phyloP scores from a whole-genome alignment of 2,888 invertebrate species.

The Drosophila mimetica region DNA sequence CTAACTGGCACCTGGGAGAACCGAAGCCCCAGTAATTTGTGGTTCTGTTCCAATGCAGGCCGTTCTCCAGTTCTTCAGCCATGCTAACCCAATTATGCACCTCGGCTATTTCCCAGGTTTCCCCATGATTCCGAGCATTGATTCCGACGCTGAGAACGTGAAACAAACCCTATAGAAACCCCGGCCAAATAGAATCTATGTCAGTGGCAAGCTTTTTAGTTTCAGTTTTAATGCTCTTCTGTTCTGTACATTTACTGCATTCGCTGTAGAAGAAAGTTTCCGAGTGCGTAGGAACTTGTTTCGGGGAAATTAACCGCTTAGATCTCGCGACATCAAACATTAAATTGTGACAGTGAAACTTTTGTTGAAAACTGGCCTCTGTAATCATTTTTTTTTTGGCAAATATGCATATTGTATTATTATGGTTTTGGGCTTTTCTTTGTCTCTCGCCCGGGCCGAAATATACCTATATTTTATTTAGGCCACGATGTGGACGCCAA shows the following conservation, averaged over 20 bases:
- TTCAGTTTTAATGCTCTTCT: constrained; percentile 11
- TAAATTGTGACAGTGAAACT: constrained; percentile 67
- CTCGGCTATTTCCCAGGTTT: constrained; percentile 54
- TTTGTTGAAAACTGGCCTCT: constrained; percentile 11
- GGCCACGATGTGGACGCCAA: constrained; percentile 65
- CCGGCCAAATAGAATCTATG: constrained; percentile 36
- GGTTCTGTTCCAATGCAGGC: constrained; percentile 13
- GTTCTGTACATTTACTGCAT: constrained; percentile 42
- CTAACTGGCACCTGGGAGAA: constrained; percentile 65
- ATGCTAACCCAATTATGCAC: constrained; percentile 71
- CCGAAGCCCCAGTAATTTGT: constrained; percentile 37
- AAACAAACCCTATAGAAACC: constrained; percentile 4
- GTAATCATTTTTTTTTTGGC: constrained; percentile 32
- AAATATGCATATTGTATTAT: constrained; percentile 56
- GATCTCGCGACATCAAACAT: constrained; percentile 54
- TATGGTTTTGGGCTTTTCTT: constrained; percentile 26
- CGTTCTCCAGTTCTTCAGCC: constrained; percentile 38
- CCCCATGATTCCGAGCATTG: constrained; percentile 21
- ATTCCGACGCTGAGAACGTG: constrained; percentile 54
- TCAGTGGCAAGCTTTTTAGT: constrained; percentile 22
- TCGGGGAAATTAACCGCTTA: constrained; percentile 50
- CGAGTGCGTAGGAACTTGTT: constrained; percentile 47
- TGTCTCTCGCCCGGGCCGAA: constrained; percentile 16
- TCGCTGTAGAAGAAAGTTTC: constrained; percentile 59
- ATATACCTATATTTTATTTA: constrained; percentile 63